These are phyloP conservation scores for Calliscelio sp. DNA, from an alignment of 2,888 invertebrate genomes.

Conservation along the genomic window DNA sequence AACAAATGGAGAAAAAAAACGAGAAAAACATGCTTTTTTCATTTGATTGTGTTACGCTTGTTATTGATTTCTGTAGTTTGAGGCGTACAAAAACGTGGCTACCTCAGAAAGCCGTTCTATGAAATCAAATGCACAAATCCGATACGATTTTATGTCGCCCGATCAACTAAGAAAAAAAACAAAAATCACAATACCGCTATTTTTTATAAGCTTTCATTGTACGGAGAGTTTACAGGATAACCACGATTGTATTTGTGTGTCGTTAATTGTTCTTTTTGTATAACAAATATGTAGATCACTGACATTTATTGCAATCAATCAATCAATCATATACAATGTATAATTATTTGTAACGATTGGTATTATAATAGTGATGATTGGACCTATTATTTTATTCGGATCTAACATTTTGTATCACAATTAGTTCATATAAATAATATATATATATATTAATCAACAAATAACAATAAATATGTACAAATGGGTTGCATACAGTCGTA, in stretches of 20 bases:
- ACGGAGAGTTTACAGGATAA: conserved; percentile 35
- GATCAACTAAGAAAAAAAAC: too few species aligned
- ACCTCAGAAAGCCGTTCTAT: conserved; percentile 46
- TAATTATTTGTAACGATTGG: conserved; percentile 4
- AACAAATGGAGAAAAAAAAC: neutral
- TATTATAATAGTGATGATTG: too few species aligned
- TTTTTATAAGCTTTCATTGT: conserved; percentile 50
- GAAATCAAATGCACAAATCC: conserved; percentile 48
- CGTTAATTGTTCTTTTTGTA: conserved; percentile 45
- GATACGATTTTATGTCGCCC: neutral
- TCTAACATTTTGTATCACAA: neutral
- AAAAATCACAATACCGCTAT: conserved; percentile 20
- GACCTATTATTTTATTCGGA: too few species aligned
- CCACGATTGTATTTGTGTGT: conserved; percentile 49
- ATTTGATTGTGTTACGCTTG: neutral
- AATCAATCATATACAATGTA: conserved; percentile 16
- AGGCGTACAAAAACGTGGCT: conserved; percentile 46
- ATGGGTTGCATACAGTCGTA: too few species aligned
- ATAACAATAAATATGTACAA: too few species aligned
- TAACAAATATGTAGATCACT: conserved; percentile 52
- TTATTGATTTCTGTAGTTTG: conserved; percentile 26
- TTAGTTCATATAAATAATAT: too few species aligned
- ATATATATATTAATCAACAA: too few species aligned
- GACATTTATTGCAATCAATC: conserved; percentile 33
- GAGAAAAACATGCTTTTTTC: neutral